Conservation (phyloP, 2,113 vertebrate species). For the Craseonycteris thonglongyai region DNA sequence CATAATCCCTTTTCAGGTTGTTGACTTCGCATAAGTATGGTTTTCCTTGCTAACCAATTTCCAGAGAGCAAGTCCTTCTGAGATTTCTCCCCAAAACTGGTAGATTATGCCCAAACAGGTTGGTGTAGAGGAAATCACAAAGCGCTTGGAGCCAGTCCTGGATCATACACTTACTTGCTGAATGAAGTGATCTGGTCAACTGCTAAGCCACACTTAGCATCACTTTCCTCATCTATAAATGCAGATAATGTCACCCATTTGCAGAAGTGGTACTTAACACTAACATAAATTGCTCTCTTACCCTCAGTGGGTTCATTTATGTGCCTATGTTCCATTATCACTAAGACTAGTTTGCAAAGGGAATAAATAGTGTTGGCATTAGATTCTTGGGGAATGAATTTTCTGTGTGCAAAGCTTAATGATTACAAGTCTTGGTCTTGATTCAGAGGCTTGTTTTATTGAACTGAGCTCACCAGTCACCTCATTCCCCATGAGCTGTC, state of each 20-base stretch:
- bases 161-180: neutral
- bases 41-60: neutral
- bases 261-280: neutral
- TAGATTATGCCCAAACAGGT: neutral
- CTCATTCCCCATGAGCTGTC: neutral
- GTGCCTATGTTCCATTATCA: neutral
- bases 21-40: neutral
- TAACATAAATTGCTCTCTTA: neutral
- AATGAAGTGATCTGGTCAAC: neutral
- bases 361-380: neutral
- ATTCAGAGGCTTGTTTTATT: neutral
- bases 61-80: neutral
- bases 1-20: neutral
- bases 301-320: neutral
- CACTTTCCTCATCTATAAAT: neutral
- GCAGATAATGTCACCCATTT: neutral
- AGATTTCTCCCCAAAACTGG: neutral
- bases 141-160: neutral
- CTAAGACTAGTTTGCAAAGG: neutral
- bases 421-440: neutral
- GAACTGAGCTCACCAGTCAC: neutral
- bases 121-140: neutral
- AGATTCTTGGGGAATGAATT: neutral
- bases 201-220: neutral
- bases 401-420: neutral